Base-by-base conservation (phyloP, 2,888 invertebrate genomes). In the Meiosimyza decipiens region DNA sequence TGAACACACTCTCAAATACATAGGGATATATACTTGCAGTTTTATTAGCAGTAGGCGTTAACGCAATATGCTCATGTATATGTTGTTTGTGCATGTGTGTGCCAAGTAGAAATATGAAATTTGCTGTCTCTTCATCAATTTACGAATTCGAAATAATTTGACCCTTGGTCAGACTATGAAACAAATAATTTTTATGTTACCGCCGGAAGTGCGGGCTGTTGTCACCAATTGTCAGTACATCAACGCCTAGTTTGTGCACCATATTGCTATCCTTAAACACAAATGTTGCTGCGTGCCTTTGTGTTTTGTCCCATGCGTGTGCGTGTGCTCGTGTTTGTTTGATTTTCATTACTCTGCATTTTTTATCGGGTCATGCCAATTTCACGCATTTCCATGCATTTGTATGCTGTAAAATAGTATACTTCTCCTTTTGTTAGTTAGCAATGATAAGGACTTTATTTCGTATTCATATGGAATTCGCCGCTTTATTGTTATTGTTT, bases 201-300 rank as follows among this genome's bases (percentile, higher is more conserved):
- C 49, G 49, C 47, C 49, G 65, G 50, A 60, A 49, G 70, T 70
- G 70, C 69, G 69, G 57, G 47, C 47, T 75, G 79, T 79, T 82
- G 82, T 81, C 82, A 82, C 79, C 82, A 81, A 82, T 81, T 82
- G 81, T 81, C 81, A 82, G 82, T 82, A 82, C 81, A 81, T 82
- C 81, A 82, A 82, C 82, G 82, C 81, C 81, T 82, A 80, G 82
- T 62, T 40, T 62, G 40, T 40, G 40, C 40, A 40, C 40, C 40
- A 40, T 40, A 40, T 40, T 40, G 40, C 40, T 7, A 9, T 40
- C 40, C 40, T 7, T 40, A 9, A 9, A 9, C 2, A 40, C 40
- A 40, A 40, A 40, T 40, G 40, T 40, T 40, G 40, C 3, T 47
- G 47, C n/a, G 47, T 47, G 47, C 40, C 9, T 47, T 15, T n/a